A percentile compares a stretch with the other conserved stretches of the same genome.
These are phyloP conservation scores for Strigamia crassipes DNA, from an alignment of 2,888 invertebrate genomes.

Conservation along the genomic window DNA sequence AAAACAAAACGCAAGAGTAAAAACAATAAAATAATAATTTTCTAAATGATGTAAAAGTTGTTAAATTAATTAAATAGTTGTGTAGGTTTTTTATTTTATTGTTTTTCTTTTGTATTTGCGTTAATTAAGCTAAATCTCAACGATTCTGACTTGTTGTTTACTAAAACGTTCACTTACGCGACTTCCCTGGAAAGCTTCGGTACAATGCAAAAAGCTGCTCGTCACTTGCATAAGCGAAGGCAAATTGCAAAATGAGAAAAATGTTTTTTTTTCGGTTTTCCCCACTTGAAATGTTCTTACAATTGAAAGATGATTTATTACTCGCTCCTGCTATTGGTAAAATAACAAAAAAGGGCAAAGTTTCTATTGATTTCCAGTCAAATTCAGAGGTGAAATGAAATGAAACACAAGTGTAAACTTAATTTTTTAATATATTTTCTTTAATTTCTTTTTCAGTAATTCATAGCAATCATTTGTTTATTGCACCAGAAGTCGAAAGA, in stretches of 20 bases:
- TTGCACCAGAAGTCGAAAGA: neutral
- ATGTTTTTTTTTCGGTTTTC: neutral
- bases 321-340: conserved; percentile 26
- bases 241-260: conserved; percentile 30
- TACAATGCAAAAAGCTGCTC: conserved; percentile 33
- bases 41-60: neutral
- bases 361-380: conserved; percentile 16
- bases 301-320: conserved; percentile 36
- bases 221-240: conserved; percentile 4
- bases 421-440: conserved; percentile 30
- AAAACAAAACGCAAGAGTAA: neutral
- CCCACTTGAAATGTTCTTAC: conserved; percentile 24
- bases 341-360: conserved; percentile 32
- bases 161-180: neutral
- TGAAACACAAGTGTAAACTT: conserved; percentile 32
- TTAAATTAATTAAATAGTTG: conserved; percentile 7
- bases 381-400: conserved; percentile 29
- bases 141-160: too few species aligned
- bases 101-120: neutral
- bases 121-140: neutral
- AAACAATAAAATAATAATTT: conserved; percentile 23
- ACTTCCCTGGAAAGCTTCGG: neutral
- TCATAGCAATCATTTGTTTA: conserved; percentile 17
- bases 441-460: conserved; percentile 10
- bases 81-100: neutral